phyloP scores from a whole-genome alignment of 2,113 vertebrate species.

The Myxocyprinus asiaticus region DNA sequence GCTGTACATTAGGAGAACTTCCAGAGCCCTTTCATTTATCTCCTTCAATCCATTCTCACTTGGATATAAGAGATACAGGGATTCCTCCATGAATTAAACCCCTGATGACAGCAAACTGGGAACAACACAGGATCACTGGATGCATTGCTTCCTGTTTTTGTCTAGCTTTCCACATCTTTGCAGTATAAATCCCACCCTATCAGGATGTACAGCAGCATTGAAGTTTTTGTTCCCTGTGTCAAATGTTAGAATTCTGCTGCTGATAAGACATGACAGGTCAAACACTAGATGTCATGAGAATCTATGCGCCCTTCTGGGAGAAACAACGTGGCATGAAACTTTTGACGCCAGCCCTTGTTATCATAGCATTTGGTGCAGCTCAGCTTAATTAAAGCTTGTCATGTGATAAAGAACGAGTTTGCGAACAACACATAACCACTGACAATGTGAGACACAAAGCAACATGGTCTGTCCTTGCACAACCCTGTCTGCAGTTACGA shows the following conservation, averaged over 20 bases:
- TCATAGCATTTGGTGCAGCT: neutral
- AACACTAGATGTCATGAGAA: conserved; percentile 19
- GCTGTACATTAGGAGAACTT: neutral
- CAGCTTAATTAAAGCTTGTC: conserved; percentile 24
- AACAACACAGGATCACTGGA: neutral
- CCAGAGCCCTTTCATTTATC: neutral
- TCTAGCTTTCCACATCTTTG: neutral
- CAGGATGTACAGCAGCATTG: conserved; percentile 7
- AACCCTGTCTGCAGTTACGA: neutral
- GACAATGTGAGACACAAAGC: neutral
- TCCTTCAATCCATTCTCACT: neutral
- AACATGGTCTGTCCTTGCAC: neutral
- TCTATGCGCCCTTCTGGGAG: neutral
- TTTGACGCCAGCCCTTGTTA: conserved; percentile 3
- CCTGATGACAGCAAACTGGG: neutral
- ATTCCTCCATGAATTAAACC: neutral
- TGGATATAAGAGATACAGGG: neutral
- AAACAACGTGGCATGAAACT: conserved; percentile 11
- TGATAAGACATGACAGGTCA: conserved; percentile 36
- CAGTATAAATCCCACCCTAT: conserved; percentile 35
- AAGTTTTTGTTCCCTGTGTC: conserved; percentile 13
- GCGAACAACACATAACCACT: conserved; percentile 12
- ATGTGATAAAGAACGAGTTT: conserved; percentile 1
- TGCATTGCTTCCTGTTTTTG: neutral
- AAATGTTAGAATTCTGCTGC: conserved; percentile 3